Conservation (phyloP, 2,113 vertebrate genomes). For the Rhipidura dahli region DNA sequence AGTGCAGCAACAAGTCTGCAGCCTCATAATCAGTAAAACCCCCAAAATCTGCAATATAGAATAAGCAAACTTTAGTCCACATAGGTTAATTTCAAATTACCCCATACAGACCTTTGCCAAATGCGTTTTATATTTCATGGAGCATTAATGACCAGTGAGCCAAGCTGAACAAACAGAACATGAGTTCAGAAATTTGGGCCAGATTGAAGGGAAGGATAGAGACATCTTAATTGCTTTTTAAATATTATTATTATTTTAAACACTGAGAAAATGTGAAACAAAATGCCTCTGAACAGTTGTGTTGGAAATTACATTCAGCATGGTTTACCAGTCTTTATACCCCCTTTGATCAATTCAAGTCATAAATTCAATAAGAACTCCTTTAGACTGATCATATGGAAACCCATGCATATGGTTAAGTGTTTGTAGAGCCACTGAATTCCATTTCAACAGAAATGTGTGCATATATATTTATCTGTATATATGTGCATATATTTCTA, state of each 20-base stretch:
- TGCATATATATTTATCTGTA: not conserved
- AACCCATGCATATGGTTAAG: not conserved
- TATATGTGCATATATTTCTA: not conserved
- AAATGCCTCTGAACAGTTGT: not conserved
- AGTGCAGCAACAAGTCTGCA: not conserved
- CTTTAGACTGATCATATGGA: not conserved
- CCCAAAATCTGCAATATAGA: not conserved
- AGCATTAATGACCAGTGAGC: not conserved
- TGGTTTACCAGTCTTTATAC: not conserved
- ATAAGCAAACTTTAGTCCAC: not conserved
- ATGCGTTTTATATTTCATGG: not conserved
- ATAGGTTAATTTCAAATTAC: not conserved
- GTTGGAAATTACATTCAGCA: not conserved
- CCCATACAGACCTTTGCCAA: not conserved
- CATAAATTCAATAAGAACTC: not conserved
- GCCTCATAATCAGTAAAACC: not conserved
- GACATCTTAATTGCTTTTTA: not conserved
- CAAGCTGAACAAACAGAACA: not conserved
- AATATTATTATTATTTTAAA: not conserved
- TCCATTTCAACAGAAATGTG: not conserved
- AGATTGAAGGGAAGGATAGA: not conserved
- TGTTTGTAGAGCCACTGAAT: not conserved
- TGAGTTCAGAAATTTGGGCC: not conserved
- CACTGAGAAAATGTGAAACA: not conserved
- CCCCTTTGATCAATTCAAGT: not conserved